Evolutionary conservation across 64 coral and sea anemone species (phyloP), one percentile per base, ranked within the genome.

Genomic region (Actinia tenebrosa): DNA sequence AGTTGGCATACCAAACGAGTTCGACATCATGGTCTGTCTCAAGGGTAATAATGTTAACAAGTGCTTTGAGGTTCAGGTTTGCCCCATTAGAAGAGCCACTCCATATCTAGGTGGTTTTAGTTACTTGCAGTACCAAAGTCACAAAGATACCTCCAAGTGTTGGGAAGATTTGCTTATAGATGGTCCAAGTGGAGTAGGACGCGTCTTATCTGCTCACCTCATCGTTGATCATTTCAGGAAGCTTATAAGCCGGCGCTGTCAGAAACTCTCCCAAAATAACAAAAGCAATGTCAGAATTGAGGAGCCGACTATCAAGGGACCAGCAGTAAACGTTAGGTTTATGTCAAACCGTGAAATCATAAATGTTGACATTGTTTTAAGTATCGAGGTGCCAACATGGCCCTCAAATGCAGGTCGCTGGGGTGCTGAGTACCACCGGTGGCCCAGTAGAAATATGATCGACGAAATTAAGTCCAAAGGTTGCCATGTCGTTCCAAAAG

Each of bases 401-500:
- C 79, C 79, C 22, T n/a, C 44, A 15, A 53, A 50, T 81, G 79
- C 79, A 4, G 16, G 22, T 22, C n/a, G 50, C 1, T 81, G 79
- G 79, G 79, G 79, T 52, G 44, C 50, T 18, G 14, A 20, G 2
- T 50, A 81, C 50, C 16, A 3, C 0, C 5, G 46, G 44, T 81
- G 79, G 79, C 79, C 79, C 6, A 53, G 45, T 52, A 53, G 44
- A 22, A 20, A 81, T 53, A 45, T 50, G 79, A 37, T 81, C 0
- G 79, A 81, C 6, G 50, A 81, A 2, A 50, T 81, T n/a, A 18
- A 81, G 20, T 50, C 43, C 10, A 81, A 53, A 37, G 79, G 79
- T 4, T 81, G 79, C 45, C 79, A 81, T 81, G 79, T 81, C 53
- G 79, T 81, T 1, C 79, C 79, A 20, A 81, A 81, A 81, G 45